These are phyloP conservation scores for Galeopsomyia nigrocyanea DNA, from an alignment of 2,888 invertebrate genomes.

Conservation along the genomic window DNA sequence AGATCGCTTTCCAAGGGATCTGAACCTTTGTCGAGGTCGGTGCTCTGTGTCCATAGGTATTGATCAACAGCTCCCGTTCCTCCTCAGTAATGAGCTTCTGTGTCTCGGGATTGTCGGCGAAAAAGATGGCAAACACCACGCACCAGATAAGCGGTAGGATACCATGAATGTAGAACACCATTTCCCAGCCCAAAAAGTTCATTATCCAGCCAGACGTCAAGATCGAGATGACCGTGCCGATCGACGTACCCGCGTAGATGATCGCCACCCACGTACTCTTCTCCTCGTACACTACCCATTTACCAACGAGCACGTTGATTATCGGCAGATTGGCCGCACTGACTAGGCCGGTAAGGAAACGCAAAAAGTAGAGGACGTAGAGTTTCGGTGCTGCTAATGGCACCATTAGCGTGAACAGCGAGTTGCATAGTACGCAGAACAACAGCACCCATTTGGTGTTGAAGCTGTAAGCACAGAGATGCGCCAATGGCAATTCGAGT, in stretches of 20 bases:
- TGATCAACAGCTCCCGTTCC: conserved; percentile 63
- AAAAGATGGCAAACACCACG: conserved; percentile 57
- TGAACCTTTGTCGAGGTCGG: conserved; percentile 46
- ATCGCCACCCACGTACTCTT: conserved; percentile 64
- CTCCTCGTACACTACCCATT: conserved; percentile 66
- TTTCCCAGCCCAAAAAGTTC: conserved; percentile 58
- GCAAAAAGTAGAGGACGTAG: conserved; percentile 52
- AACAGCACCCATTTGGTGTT: conserved; percentile 63
- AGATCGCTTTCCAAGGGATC: conserved; percentile 69
- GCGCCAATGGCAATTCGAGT: neutral
- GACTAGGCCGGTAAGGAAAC: conserved; percentile 61
- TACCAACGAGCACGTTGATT: conserved; percentile 64
- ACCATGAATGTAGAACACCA: conserved; percentile 65
- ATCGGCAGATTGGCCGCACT: conserved; percentile 65
- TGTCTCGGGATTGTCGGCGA: conserved; percentile 65
- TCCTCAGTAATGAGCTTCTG: conserved; percentile 65
- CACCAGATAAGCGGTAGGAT: conserved; percentile 63
- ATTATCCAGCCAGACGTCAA: conserved; percentile 62
- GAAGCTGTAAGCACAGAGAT: conserved; percentile 55
- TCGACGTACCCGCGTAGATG: conserved; percentile 63
- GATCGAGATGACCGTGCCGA: conserved; percentile 66
- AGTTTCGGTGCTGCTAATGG: conserved; percentile 54
- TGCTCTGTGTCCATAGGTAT: conserved; percentile 62
- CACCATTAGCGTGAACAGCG: conserved; percentile 60
- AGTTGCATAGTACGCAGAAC: conserved; percentile 58